Evolutionary conservation across 2,888 invertebrate genomes (phyloP).

Genomic region (Cataglyphis rosenhaueri): DNA sequence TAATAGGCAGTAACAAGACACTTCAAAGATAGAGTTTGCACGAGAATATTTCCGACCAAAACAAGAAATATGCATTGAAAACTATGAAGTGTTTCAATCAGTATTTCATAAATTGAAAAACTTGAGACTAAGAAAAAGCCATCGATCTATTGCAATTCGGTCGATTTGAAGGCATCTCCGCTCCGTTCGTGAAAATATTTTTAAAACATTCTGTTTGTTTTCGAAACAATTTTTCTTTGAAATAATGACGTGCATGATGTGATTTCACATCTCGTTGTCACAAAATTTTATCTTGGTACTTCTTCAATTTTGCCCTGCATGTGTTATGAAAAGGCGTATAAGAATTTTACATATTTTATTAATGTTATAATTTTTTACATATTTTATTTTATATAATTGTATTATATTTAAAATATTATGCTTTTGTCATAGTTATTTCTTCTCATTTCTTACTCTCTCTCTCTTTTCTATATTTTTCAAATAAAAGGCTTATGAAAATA

Average conservation of each 20-base stretch:
- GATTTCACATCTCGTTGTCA: neutral
- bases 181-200: conserved; percentile 2
- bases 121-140: conserved; percentile 16
- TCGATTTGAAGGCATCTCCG: conserved; percentile 1
- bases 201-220: neutral
- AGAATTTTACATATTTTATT: neutral
- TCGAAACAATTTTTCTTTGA: neutral
- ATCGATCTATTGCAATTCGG: too few species aligned
- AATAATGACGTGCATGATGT: neutral
- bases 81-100: conserved; percentile 30
- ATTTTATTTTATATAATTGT: too few species aligned
- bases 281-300: neutral
- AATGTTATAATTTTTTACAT: too few species aligned
- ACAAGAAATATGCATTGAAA: conserved; percentile 28
- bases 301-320: neutral
- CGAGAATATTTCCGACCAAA: conserved; percentile 27
- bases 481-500: neutral
- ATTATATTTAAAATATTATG: too few species aligned
- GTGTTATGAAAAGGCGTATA: neutral
- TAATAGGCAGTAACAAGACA: neutral
- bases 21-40: conserved; percentile 29
- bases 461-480: neutral
- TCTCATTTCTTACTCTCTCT: neutral
- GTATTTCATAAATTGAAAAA: conserved; percentile 38
- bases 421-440: too few species aligned